These are phyloP conservation scores for Hypercompe scribonia DNA, from an alignment of 2,888 invertebrate genomes.

Conservation along the genomic window DNA sequence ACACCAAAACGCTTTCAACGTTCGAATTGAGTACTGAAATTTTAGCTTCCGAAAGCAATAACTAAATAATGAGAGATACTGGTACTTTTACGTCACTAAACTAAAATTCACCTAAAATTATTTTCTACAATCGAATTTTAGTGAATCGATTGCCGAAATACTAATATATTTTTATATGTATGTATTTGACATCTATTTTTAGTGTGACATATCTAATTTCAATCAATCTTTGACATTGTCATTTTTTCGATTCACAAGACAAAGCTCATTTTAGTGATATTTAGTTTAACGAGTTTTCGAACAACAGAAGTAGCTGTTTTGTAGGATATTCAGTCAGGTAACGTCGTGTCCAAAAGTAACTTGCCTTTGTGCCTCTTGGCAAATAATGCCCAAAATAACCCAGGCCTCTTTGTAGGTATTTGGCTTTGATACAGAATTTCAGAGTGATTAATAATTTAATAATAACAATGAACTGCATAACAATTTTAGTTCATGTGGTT, in stretches of 20 bases:
- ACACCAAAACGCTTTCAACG: neutral
- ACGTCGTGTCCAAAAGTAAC: slow-evolving; percentile 2
- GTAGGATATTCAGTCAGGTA: neutral
- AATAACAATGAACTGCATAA: too few relatives aligned
- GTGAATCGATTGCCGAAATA: too few relatives aligned
- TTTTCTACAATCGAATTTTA: too few relatives aligned
- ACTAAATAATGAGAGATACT: slow-evolving; percentile 1
- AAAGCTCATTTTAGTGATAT: too few relatives aligned
- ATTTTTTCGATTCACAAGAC: too few relatives aligned
- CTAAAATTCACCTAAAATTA: too few relatives aligned
- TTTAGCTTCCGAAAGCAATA: neutral
- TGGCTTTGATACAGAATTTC: slow-evolving; percentile 6
- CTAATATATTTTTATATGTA: too few relatives aligned
- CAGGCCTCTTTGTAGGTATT: neutral
- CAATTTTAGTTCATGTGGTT: neutral
- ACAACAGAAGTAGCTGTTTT: neutral
- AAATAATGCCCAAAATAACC: slow-evolving; percentile 14
- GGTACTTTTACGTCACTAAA: too few relatives aligned
- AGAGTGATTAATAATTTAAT: neutral
- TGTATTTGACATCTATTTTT: too few relatives aligned
- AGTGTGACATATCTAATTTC: too few relatives aligned
- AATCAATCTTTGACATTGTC: too few relatives aligned
- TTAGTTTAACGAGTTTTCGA: too few relatives aligned
- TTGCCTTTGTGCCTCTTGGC: slow-evolving; percentile 4
- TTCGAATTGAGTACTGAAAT: neutral